Conservation (phyloP, 2,113 vertebrate genomes). For the Hucho hucho region DNA sequence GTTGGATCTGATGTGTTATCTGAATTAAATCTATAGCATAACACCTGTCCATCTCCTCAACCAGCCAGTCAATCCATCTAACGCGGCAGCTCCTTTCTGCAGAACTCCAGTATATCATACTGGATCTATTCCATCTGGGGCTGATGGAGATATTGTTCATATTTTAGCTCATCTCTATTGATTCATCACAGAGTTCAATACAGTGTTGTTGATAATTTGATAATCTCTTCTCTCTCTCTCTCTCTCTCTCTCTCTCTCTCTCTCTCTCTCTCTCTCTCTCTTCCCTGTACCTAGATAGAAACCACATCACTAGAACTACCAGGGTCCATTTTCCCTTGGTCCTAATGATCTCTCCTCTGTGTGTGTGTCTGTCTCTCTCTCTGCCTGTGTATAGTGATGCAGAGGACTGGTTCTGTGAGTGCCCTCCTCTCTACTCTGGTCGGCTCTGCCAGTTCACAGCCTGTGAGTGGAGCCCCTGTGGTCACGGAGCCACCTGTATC, state of each 20-base stretch:
- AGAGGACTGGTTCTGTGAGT: constrained; percentile 85
- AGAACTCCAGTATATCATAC: constrained; percentile 26
- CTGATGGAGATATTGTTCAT: not conserved
- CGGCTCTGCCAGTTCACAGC: constrained; percentile 81
- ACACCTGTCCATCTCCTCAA: constrained; percentile 1
- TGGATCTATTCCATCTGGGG: not conserved
- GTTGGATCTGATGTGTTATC: constrained; percentile 12
- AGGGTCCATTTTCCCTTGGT: constrained; percentile 50
- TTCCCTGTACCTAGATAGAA: not conserved
- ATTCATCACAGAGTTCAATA: not conserved
- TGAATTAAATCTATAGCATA: constrained; percentile 17
- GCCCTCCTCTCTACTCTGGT: constrained; percentile 75
- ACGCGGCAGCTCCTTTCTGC: constrained; percentile 11
- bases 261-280: no score
- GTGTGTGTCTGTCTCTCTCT: constrained; percentile 30
- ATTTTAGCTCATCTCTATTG: not conserved
- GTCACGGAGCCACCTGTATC: constrained; percentile 81
- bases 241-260: no score
- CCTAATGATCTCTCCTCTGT: constrained; percentile 53
- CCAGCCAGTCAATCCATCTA: constrained; percentile 18
- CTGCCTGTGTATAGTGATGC: constrained; percentile 65
- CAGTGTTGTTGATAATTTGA: not conserved
- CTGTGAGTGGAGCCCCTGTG: constrained; percentile 81
- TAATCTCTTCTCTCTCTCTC: constrained; percentile 6
- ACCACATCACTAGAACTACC: constrained; percentile 39